Base-by-base conservation (phyloP, 2,797 vertebrate species). In the Peromyscus nudipes region DNA sequence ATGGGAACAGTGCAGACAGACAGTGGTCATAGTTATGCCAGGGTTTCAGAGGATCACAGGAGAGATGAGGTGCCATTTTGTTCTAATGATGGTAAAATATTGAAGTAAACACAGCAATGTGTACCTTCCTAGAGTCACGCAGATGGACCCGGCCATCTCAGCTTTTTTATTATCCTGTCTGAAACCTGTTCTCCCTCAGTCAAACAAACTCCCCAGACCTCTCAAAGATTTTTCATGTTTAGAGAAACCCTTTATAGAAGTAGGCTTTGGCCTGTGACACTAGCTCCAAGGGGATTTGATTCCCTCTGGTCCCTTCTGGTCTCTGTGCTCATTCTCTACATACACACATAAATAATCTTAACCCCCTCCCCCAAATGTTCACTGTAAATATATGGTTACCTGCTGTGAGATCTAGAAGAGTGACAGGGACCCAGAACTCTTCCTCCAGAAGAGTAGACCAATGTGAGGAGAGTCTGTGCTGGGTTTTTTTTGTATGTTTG, bases 11-110 rank as follows among this genome's bases (percentile, higher is more conserved):
- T 37, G 46, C 52, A 55, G 52, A 55, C 67, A 46, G 82, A 37
- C 10, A 16, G 1, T 37, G 60, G 37, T 7, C n/a, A 0, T 34
- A 6, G 1, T 29, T 25, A 2, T 6, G n/a, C 77, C 16, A 5
- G 55, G n/a, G 23, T 27, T 52, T 60, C 6, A 7, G 40, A 14
- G 17, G 19, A 29, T 46, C 10, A n/a, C 60, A 29, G 60, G 37
- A 46, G 82, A n/a, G 49, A 43, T 6, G 17, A 60, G 3, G 9
- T 69, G 1, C 43, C 31, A 1, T n/a, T 82, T 27, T 77, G 29
- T 94, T 75, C 5, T 31, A 64, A 64, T 55, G 49, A 64, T 93
- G 8, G 12, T 79, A n/a, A 40, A 73, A 25, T 40, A 40, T 73
- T 13, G 46, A 52, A 52, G 67, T 67, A 21, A 60, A 14, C 16